A percentile compares a stretch with the other conserved stretches of the same genome.
Conservation (phyloP, 2,797 vertebrate species). For the Mus minutoides region DNA sequence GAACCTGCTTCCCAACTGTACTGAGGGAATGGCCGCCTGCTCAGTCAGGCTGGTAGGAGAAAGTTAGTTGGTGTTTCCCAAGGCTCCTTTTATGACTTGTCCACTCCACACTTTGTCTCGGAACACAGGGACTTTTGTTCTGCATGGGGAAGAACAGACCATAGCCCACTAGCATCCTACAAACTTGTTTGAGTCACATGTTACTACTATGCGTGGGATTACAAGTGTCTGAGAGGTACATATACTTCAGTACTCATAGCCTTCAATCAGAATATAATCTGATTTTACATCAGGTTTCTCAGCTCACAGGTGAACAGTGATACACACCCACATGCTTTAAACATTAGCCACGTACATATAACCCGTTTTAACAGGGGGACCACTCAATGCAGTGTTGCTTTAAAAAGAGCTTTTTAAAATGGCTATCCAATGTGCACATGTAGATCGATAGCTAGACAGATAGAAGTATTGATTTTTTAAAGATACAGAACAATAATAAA, state of each 20-base stretch:
- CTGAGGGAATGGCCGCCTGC: constrained; percentile 52
- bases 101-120: background rate
- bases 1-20: constrained; percentile 51
- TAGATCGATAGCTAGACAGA: constrained; percentile 71
- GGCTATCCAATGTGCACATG: constrained; percentile 38
- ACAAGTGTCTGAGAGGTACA: background rate
- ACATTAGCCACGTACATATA: background rate
- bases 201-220: background rate
- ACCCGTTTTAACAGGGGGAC: constrained; percentile 22
- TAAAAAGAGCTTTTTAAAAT: constrained; percentile 71
- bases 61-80: background rate
- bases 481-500: constrained; percentile 76
- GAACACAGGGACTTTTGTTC: background rate
- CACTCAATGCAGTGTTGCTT: constrained; percentile 34
- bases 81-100: background rate
- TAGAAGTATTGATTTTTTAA: constrained; percentile 77
- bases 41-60: background rate
- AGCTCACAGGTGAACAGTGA: background rate
- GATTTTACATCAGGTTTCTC: background rate
- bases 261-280: background rate
- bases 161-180: background rate
- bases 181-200: background rate
- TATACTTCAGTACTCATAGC: background rate
- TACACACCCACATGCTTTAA: background rate
- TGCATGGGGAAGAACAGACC: background rate